Evolutionary conservation across 2,113 vertebrate genomes (phyloP).

Genomic region (Lophura nycthemera): DNA sequence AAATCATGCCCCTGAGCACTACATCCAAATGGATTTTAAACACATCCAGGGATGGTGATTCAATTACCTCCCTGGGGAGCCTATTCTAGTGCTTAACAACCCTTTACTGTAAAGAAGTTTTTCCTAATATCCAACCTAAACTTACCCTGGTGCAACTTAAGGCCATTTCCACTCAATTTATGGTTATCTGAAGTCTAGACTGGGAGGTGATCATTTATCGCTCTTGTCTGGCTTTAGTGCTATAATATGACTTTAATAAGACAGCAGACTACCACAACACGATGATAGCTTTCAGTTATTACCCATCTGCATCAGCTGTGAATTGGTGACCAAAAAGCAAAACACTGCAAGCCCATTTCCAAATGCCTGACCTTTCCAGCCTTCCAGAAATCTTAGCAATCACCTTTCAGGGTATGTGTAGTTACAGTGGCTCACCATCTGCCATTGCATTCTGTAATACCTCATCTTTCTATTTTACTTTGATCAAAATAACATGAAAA

Average conservation of each 20-base stretch:
- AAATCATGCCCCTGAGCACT: too few relatives aligned
- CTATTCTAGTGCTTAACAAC: too few relatives aligned
- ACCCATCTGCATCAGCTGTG: neutral
- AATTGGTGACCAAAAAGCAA: neutral
- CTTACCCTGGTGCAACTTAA: too few relatives aligned
- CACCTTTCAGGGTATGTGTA: neutral
- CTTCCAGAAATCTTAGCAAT: neutral
- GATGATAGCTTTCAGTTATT: neutral
- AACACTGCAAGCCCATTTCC: neutral
- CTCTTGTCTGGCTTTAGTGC: neutral
- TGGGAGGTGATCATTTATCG: neutral
- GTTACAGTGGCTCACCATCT: neutral
- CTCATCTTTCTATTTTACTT: neutral
- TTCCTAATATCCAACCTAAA: too few relatives aligned
- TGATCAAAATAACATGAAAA: neutral
- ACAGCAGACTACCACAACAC: neutral
- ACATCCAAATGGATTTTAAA: too few relatives aligned
- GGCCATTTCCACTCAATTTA: neutral
- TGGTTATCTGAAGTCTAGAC: accelerated
- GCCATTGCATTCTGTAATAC: neutral
- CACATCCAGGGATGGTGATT: too few relatives aligned
- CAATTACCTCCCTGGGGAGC: too few relatives aligned
- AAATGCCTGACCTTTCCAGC: neutral
- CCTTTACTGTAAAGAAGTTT: too few relatives aligned
- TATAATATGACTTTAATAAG: neutral